Base-by-base conservation (phyloP, 2,888 invertebrate species). In the Embidobia sp. region DNA sequence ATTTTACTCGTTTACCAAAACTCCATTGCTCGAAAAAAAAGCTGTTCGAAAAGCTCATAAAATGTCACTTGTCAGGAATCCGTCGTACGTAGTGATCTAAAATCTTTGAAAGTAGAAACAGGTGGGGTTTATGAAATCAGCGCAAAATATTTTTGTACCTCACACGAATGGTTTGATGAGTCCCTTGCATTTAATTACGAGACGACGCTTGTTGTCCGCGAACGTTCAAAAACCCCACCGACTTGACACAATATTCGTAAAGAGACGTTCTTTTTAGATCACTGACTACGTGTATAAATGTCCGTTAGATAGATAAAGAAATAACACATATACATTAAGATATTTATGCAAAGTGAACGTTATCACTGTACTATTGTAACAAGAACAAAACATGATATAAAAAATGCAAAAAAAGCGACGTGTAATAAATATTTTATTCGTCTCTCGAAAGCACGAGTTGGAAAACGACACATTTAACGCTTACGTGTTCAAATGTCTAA, bases 401-500 rank as follows among this genome's bases (percentile, higher is more conserved):
- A 19, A 37, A 57, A 40, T 10, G 10, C 16, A 22, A 31, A 51
- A 42, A 22, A 44, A 46, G 10, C 27, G 33, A 37, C 35, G 11
- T 49, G 16, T 51, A 59, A 29, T 16, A 51, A 59, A 51, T 49
- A 48, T 40, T 57, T 18, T 48, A 55, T 40, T 57, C 37, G 55
- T 35, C 37, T 48, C 48, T 51, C 40, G 22, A 53, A 22, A n/a
- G 6, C 22, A n/a, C n/a, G n/a, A n/a, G n/a, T n/a, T n/a, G n/a
- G 22, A 6, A 22, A 22, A 22, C 22, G 33, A 16, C 46, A 42
- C 55, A 40, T 55, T 55, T 57, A 59, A 57, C 46, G 51, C 35
- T 61, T 70, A 53, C 33, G 44, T 74, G 66, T 66, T 74, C 31
- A 59, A 51, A 51, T 74, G 59, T 74, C 51, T 66, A 46, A 73